phyloP scores from a whole-genome alignment of 92 coral and sea anemone genomes.

The Zoanthus sansibaricus region DNA sequence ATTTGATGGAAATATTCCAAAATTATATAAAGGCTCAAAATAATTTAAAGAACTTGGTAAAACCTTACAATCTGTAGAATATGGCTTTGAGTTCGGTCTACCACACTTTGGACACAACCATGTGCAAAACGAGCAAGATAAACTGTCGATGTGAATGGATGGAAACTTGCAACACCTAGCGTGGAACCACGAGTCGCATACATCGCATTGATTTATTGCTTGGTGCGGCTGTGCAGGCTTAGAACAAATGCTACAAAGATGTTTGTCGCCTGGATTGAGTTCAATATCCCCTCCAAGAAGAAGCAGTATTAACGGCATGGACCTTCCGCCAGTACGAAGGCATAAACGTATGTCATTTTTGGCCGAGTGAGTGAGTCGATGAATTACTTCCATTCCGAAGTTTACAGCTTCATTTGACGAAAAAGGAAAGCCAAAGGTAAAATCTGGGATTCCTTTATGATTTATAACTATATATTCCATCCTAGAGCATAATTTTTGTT shows the following conservation, averaged over 20 bases:
- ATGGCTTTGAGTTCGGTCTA: slow-evolving; percentile 55
- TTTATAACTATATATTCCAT: slow-evolving; percentile 36
- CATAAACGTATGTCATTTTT: slow-evolving; percentile 56
- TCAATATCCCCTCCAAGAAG: slow-evolving; percentile 62
- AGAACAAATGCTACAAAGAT: slow-evolving; percentile 8
- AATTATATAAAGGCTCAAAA: slow-evolving; percentile 51
- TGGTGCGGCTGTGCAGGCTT: slow-evolving; percentile 36
- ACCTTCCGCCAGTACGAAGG: slow-evolving; percentile 55
- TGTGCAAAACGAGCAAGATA: slow-evolving; percentile 56
- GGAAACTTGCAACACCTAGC: slow-evolving; percentile 59
- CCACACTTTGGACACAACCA: slow-evolving; percentile 63
- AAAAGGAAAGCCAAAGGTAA: slow-evolving; percentile 38
- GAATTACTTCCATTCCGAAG: slow-evolving; percentile 42
- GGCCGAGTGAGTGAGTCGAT: slow-evolving; percentile 53
- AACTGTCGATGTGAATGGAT: slow-evolving; percentile 50
- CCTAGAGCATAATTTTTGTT: slow-evolving; percentile 50
- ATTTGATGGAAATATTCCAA: slow-evolving; percentile 46
- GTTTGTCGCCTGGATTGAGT: slow-evolving; percentile 56
- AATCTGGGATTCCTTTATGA: slow-evolving; percentile 44
- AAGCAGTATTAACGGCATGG: slow-evolving; percentile 55
- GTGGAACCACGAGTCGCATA: slow-evolving; percentile 38
- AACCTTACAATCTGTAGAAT: slow-evolving; percentile 37
- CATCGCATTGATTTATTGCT: slow-evolving; percentile 24
- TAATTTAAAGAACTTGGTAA: slow-evolving; percentile 50
- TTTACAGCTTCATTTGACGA: slow-evolving; percentile 48